Evolutionary conservation across 2,888 invertebrate species (phyloP), one percentile per base, ranked within the genome.

Genomic region (Xylota segnis): DNA sequence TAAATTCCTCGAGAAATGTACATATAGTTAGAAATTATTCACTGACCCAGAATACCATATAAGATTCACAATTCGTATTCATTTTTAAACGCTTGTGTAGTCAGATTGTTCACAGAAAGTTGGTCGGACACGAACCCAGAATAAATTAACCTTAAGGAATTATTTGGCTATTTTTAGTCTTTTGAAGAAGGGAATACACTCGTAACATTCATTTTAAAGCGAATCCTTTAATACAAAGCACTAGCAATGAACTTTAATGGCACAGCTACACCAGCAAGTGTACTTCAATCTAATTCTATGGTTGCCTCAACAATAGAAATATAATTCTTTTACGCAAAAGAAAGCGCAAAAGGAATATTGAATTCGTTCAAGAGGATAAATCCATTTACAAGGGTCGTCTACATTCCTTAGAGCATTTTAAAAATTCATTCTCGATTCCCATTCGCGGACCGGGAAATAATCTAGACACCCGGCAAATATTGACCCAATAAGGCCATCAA

Each of bases 131-230:
- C 16, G 34, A 66, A 54, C 27, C 54, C 54, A 7, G 54, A 27
- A 54, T 68, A 54, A 54, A 68, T 68, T 68, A 54, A 61, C 54
- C 32, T 40, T 29, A 40, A 23, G 29, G 14, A 54, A 68, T 37
- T 58, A 37, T 18, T 12, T 12, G 23, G 10, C 23, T 50, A 50
- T 50, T 23, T 50, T 50, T 50, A 50, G 50, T 23, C 16, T 18
- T 23, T 3, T 12, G 12, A 7, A 12, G 18, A 10, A 23, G 5
- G 4, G 1, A 18, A 16, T 9, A n/a, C 1, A 0, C 3, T 14
- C 5, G 23, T 23, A 10, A 10, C n/a, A n/a, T n/a, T n/a, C n/a
- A 23, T 50, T 18, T 18, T 23, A 23, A 50, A 23, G 18, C 7
- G 23, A 18, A 10, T 23, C 18, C 10, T 18, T 34, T 32, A 32